A percentile compares a stretch with the other conserved stretches of the same genome.
Evolutionary conservation across 1,140 invertebrate genomes (phyloP).

Genomic region (Octopus sinensis): DNA sequence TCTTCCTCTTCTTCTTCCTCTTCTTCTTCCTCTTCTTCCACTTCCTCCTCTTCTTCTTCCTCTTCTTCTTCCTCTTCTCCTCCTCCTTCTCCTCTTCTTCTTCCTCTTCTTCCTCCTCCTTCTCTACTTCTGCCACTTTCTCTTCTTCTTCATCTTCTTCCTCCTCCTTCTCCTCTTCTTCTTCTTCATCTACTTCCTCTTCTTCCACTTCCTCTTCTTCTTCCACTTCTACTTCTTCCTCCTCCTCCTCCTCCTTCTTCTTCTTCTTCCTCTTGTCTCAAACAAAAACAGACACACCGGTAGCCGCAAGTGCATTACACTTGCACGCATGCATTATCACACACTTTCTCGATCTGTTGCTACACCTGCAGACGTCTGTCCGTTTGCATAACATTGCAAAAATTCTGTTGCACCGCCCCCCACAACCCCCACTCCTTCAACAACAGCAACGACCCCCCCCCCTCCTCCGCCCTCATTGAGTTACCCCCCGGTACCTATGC

Average conservation of each 20-base stretch:
- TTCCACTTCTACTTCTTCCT: slow-evolving; percentile 4
- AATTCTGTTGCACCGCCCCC: no score
- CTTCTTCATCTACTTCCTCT: slow-evolving; percentile 18
- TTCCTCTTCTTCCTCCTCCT: background rate
- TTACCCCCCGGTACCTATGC: no score
- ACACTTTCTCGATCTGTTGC: no score
- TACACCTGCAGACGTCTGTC: no score
- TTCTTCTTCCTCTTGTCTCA: background rate
- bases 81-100: background rate
- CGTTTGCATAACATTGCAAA: no score
- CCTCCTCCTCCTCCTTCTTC: slow-evolving; percentile 13
- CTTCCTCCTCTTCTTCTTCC: slow-evolving; percentile 16
- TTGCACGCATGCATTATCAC: no score
- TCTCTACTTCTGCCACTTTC: background rate
- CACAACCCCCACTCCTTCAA: no score
- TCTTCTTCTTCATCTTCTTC: slow-evolving; percentile 19
- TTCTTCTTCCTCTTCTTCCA: slow-evolving; percentile 9
- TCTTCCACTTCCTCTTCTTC: slow-evolving; percentile 10
- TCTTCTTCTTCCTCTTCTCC: background rate
- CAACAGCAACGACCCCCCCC: no score
- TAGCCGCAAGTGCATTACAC: no score
- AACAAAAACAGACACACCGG: no score
- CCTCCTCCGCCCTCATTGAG: no score
- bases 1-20: background rate
- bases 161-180: slow-evolving; percentile 17